Evolutionary conservation across 2,113 vertebrate species (phyloP).

Genomic region (Callipepla californica): DNA sequence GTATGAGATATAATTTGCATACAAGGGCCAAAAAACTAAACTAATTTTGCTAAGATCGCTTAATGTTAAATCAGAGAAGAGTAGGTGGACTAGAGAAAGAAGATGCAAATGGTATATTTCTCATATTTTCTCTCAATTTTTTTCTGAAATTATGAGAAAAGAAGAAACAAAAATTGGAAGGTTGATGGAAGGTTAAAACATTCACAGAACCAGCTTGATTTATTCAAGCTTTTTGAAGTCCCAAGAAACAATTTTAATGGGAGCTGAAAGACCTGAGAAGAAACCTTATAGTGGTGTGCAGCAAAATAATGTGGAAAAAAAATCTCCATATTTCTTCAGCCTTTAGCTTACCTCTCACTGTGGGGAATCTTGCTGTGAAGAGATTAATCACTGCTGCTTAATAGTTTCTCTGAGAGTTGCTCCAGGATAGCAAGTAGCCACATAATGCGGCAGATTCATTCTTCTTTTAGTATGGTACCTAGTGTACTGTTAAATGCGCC

Average conservation of each 20-base stretch:
- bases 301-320: slow-evolving; percentile 39
- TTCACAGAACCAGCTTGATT: slow-evolving; percentile 62
- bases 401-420: slow-evolving; percentile 66
- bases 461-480: not conserved
- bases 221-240: slow-evolving; percentile 68
- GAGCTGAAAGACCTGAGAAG: slow-evolving; percentile 47
- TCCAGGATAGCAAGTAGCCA: slow-evolving; percentile 38
- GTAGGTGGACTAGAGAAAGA: not conserved
- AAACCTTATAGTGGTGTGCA: slow-evolving; percentile 52
- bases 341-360: slow-evolving; percentile 59
- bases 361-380: slow-evolving; percentile 63
- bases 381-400: slow-evolving; percentile 67
- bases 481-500: not conserved
- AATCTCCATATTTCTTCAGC: slow-evolving; percentile 54
- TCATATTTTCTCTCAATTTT: not conserved
- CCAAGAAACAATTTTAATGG: slow-evolving; percentile 65
- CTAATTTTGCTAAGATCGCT: not conserved
- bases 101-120: not conserved
- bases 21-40: not conserved
- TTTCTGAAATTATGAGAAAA: slow-evolving; percentile 30
- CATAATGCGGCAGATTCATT: slow-evolving; percentile 46
- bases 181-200: slow-evolving; percentile 69
- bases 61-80: not conserved
- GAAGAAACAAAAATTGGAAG: slow-evolving; percentile 52
- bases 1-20: not conserved